Evolutionary conservation across 2,113 vertebrate species (phyloP), one percentile per base, ranked within the genome.

Genomic region (Ctenodactylus gundi): DNA sequence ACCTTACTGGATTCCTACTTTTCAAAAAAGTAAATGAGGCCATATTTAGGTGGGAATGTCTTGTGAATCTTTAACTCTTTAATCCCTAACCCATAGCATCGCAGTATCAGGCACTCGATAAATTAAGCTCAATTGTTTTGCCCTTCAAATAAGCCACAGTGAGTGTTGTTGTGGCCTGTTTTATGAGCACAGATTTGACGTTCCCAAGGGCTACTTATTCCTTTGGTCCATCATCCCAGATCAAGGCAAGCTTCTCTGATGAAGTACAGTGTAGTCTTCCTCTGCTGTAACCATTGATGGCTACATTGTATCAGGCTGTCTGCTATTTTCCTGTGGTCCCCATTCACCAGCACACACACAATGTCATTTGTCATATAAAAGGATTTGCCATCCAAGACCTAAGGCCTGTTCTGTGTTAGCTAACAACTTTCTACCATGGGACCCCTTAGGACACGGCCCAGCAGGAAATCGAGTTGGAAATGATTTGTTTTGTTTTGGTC

Each of bases 391-490:
- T 70, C 91, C 91, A 96, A 75, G 78, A 88, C 65, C 39, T 34
- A 76, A 57, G 91, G 77, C 96, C 97, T 97, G 96, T 95, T 97
- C 96, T 97, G 86, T 97, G 96, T 97, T 97, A 97, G 93, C 76
- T 94, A 93, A 85, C 91, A 96, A 73, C 93, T 90, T 57, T 75
- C 75, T 77, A 68, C 85, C 51, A 57, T 34, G 84, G 96, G 95
- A 93, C 21, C 2, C 44, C 96, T 91, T 88, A 85, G 89, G 95
- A 82, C 93, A 90, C 72, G 10, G 67, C 72, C 90, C 85, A 82
- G 93, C 36, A 68, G 95, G 94, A 96, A 95, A 95, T 85, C 89
- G 73, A 72, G 73, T 75, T 91, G 92, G 76, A 92, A 94, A 85
- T 93, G 93, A 97, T 93, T 97, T 97, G 95, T 93, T 96, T 97